These are phyloP conservation scores for Antrozous pallidus DNA, from an alignment of 2,797 vertebrate species.

Conservation along the genomic window DNA sequence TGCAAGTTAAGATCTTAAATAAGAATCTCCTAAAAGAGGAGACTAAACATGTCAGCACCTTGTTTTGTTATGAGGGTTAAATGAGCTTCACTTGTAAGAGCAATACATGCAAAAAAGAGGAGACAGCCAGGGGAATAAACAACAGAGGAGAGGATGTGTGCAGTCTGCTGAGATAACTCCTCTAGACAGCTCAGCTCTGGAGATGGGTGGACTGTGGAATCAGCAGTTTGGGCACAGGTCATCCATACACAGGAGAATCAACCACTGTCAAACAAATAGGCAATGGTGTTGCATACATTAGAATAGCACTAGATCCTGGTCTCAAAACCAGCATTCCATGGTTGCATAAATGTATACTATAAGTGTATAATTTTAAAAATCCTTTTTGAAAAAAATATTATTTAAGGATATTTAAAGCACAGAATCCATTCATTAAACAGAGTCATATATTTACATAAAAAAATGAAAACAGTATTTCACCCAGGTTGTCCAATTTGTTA, in stretches of 20 bases:
- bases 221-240: neutral
- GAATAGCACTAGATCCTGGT: neutral
- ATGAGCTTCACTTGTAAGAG: neutral
- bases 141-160: neutral
- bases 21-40: constrained; percentile 29
- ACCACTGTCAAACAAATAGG: neutral
- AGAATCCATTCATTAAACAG: neutral
- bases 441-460: neutral
- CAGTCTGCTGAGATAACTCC: neutral
- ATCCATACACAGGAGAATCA: neutral
- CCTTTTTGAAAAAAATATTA: neutral
- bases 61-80: neutral
- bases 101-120: neutral
- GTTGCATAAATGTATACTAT: neutral
- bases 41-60: neutral
- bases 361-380: neutral
- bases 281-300: neutral
- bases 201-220: neutral
- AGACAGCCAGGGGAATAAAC: neutral
- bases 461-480: neutral
- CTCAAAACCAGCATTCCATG: neutral
- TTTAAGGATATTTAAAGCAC: neutral
- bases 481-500: no score
- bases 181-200: neutral
- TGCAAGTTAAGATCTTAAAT: constrained; percentile 42